Base-by-base conservation (phyloP, 1,140 invertebrate genomes). In the Parasteatoda tepidariorum region DNA sequence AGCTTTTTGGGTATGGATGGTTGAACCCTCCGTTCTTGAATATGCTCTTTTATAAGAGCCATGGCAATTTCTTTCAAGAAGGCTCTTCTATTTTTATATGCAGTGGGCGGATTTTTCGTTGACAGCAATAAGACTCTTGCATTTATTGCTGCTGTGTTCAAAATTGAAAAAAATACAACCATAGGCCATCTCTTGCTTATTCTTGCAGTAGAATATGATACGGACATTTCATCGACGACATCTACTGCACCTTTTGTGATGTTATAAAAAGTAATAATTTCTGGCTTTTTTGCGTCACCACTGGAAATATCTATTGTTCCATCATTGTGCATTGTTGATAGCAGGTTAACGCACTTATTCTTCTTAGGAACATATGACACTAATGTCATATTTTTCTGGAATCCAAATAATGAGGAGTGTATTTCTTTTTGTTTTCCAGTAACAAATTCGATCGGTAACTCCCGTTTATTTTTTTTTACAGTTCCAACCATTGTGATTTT, bases 191-290 rank as follows among this genome's bases (percentile, higher is more conserved):
- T 86, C 22, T 84, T 81, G 15, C 87, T 89, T 83, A 84, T 87
- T 84, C 90, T 83, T 34, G 85, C 66, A 68, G 76, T 79, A 67
- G 87, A 87, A 82, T 88, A 88, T 18, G 82, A 85, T 15, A 86
- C 85, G 74, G 86, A 87, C 87, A 91, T 87, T 84, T 90, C 86
- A 78, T 91, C 89, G 18, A 90, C 76, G 6, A 85, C 87, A 83
- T 91, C 90, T 2, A 90, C 89, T 54, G 88, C 90, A 33, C 88
- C 88, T 88, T 91, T 91, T 2, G 55, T 59, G n/a, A 59, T 22
- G 18, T 59, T 59, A 4, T 59, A 59, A 9, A 59, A 59, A 0
- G 9, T 59, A 9, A 59, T 59, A 24, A 13, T n/a, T 0, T 59
- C n/a, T 3, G 55, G 0, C 1, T 59, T 59, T 59, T 22, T 22